Percentiles rank a stretch among this genome's conserved stretches.
phyloP scores from a whole-genome alignment of 2,113 vertebrate genomes.

The Centropus unirufus region DNA sequence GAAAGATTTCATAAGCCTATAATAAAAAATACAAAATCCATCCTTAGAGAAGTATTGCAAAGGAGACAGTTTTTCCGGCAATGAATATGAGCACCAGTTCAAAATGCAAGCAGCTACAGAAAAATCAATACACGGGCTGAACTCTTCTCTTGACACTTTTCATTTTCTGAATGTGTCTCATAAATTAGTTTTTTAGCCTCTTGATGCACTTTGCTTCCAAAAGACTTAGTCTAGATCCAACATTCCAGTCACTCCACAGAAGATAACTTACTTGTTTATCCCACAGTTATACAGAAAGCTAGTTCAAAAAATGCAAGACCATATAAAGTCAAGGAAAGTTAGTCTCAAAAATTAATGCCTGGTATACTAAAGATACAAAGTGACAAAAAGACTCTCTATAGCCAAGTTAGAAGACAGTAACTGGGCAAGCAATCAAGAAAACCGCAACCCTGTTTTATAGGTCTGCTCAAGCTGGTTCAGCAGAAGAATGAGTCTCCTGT shows the following conservation, averaged over 20 bases:
- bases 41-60: background rate
- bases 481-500: background rate
- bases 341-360: background rate
- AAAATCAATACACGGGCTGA: slow-evolving; percentile 53
- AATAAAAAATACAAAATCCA: slow-evolving; percentile 53
- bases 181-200: slow-evolving; percentile 55
- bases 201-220: slow-evolving; percentile 11
- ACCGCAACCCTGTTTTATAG: background rate
- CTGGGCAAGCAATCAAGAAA: background rate
- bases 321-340: background rate
- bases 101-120: slow-evolving; percentile 24
- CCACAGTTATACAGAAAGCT: background rate
- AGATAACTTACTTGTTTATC: background rate
- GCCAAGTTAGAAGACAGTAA: background rate
- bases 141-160: slow-evolving; percentile 15
- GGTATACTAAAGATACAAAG: background rate
- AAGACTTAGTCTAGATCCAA: background rate
- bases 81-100: slow-evolving; percentile 8
- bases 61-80: slow-evolving; percentile 18
- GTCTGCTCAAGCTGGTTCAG: background rate
- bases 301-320: slow-evolving; percentile 16
- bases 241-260: background rate
- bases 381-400: background rate
- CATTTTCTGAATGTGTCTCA: slow-evolving; percentile 28
- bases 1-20: slow-evolving; percentile 6